Percentiles rank a stretch among this genome's conserved stretches.
Evolutionary conservation across 2,797 vertebrate species (phyloP).

Genomic region (Thunnus albacares): DNA sequence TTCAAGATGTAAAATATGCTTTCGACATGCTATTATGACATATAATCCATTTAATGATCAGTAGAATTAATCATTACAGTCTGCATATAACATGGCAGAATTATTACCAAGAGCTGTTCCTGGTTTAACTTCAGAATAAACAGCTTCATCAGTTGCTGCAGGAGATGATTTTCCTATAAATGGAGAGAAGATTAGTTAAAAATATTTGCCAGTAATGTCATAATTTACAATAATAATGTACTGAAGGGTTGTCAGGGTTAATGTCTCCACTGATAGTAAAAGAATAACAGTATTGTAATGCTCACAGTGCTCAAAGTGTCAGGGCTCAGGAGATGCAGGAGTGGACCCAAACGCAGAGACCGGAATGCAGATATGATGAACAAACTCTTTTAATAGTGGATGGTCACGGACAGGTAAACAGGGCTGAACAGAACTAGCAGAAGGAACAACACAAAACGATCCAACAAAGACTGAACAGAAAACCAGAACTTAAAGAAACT

Average conservation of each 20-base stretch:
- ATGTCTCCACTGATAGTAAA: not conserved
- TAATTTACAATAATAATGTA: not conserved
- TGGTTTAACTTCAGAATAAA: constrained; percentile 18
- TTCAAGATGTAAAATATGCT: not conserved
- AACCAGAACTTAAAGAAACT: too few relatives aligned
- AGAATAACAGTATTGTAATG: too few relatives aligned
- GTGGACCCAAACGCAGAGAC: too few relatives aligned
- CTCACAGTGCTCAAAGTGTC: too few relatives aligned
- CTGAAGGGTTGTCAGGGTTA: not conserved
- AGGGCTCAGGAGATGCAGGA: too few relatives aligned
- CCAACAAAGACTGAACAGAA: too few relatives aligned
- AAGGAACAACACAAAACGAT: too few relatives aligned
- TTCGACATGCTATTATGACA: not conserved
- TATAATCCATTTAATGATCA: not conserved
- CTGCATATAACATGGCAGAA: not conserved
- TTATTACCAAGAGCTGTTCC: not conserved
- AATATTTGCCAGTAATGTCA: not conserved
- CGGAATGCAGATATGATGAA: too few relatives aligned
- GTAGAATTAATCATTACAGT: not conserved
- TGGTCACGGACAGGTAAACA: too few relatives aligned
- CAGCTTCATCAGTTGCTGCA: not conserved
- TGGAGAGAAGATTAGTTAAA: not conserved
- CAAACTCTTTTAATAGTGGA: too few relatives aligned
- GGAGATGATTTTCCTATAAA: not conserved
- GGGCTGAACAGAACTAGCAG: too few relatives aligned